Evolutionary conservation across 2,888 invertebrate genomes (phyloP).

Genomic region (Dynastes tityus): DNA sequence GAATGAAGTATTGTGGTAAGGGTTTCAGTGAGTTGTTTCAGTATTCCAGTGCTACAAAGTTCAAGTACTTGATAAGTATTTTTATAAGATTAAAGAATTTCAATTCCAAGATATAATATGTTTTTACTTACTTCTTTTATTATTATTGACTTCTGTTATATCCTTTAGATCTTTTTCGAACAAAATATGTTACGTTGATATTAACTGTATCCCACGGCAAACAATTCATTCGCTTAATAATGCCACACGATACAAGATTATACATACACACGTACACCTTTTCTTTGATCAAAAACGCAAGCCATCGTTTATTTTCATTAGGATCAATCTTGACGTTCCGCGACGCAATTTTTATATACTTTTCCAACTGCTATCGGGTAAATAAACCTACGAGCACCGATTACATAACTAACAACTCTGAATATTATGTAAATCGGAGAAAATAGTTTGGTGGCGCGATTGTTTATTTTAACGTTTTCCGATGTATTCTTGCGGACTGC

Average conservation of each 20-base stretch:
- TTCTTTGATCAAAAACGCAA: conserved; percentile 37
- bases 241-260: conserved; percentile 7
- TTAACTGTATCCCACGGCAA: neutral
- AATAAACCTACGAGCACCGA: conserved; percentile 15
- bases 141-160: too few species aligned
- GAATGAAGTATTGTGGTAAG: too few species aligned
- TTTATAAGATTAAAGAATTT: too few species aligned
- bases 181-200: too few species aligned
- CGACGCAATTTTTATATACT: conserved; percentile 46
- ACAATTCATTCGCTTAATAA: conserved; percentile 29
- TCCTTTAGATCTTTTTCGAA: too few species aligned
- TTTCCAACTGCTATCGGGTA: conserved; percentile 29
- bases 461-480: conserved; percentile 29
- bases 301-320: conserved; percentile 42
- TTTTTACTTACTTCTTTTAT: too few species aligned
- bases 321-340: conserved; percentile 38
- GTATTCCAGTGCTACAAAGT: too few species aligned
- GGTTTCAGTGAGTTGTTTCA: too few species aligned
- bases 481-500: conserved; percentile 1
- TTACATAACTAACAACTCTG: conserved; percentile 32
- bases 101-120: too few species aligned
- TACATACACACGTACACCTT: neutral
- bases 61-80: too few species aligned
- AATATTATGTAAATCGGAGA: conserved; percentile 31
- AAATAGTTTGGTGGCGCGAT: conserved; percentile 30